Evolutionary conservation across 2,888 invertebrate species (phyloP).

Genomic region (Caradrina clavipalpis): DNA sequence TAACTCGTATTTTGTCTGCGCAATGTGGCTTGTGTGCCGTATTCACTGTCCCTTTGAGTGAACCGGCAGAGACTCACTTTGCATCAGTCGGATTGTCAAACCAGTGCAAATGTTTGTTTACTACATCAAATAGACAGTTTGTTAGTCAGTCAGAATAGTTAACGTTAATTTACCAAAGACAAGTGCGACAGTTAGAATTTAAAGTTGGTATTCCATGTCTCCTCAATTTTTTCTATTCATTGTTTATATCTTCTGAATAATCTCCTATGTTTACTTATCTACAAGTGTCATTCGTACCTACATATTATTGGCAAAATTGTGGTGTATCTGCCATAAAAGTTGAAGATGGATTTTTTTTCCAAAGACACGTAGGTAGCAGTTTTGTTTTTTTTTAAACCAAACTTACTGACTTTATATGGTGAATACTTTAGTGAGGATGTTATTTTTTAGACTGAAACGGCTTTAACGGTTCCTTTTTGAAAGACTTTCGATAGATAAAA

Average conservation of each 20-base stretch:
- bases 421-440: no score
- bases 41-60: constrained; percentile 35
- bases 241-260: no score
- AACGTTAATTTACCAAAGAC: not conserved
- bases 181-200: not conserved
- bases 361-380: not conserved
- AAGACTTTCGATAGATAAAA: not conserved
- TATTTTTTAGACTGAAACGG: no score
- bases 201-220: no score
- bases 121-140: not conserved
- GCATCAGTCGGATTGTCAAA: constrained; percentile 25
- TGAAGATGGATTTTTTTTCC: not conserved
- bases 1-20: constrained; percentile 13
- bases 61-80: constrained; percentile 24
- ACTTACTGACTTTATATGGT: no score
- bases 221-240: no score
- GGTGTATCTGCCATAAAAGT: no score
- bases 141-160: not conserved
- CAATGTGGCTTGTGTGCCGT: constrained; percentile 10
- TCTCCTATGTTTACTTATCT: no score
- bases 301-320: no score
- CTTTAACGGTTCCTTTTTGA: not conserved
- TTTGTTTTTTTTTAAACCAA: not conserved
- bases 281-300: no score
- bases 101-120: constrained; percentile 18